These are phyloP conservation scores for Campaea margaritaria DNA, from an alignment of 2,888 invertebrate genomes.

Conservation along the genomic window DNA sequence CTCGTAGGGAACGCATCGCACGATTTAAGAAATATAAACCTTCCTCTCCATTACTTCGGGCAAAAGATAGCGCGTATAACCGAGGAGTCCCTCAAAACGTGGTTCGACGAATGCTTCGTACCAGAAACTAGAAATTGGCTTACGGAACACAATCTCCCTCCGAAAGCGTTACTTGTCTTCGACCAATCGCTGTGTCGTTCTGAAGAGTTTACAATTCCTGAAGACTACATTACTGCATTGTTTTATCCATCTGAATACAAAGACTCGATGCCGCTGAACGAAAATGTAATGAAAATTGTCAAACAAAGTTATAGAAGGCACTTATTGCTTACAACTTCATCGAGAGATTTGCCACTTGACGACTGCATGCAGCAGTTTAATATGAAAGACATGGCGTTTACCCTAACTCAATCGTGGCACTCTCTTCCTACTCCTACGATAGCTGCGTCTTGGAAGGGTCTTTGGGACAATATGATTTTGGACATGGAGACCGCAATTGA, in stretches of 20 bases:
- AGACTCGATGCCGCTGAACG: constrained; percentile 41
- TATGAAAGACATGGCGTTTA: constrained; percentile 15
- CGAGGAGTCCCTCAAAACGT: constrained; percentile 37
- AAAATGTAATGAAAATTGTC: constrained; percentile 37
- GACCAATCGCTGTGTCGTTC: constrained; percentile 39
- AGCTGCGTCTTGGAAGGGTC: constrained; percentile 18
- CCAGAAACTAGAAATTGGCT: constrained; percentile 33
- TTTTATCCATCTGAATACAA: constrained; percentile 42
- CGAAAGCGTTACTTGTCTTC: constrained; percentile 41
- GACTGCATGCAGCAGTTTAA: constrained; percentile 12
- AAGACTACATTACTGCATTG: constrained; percentile 9
- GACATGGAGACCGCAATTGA: constrained; percentile 6
- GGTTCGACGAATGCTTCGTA: constrained; percentile 40
- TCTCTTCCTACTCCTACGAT: constrained; percentile 11
- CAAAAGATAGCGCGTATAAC: constrained; percentile 22
- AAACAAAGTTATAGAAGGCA: constrained; percentile 38
- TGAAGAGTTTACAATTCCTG: constrained; percentile 2
- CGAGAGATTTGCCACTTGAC: constrained; percentile 9
- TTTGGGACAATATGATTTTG: constrained; percentile 25
- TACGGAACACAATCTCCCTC: constrained; percentile 34
- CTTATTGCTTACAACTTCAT: constrained; percentile 6
- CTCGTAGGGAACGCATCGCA: constrained; percentile 31
- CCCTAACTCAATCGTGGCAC: constrained; percentile 15
- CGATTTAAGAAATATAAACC: constrained; percentile 28
- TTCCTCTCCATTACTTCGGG: constrained; percentile 38